Conservation (phyloP, 35 echinoderm and acorn worm species). For the Chiridota heheva region DNA sequence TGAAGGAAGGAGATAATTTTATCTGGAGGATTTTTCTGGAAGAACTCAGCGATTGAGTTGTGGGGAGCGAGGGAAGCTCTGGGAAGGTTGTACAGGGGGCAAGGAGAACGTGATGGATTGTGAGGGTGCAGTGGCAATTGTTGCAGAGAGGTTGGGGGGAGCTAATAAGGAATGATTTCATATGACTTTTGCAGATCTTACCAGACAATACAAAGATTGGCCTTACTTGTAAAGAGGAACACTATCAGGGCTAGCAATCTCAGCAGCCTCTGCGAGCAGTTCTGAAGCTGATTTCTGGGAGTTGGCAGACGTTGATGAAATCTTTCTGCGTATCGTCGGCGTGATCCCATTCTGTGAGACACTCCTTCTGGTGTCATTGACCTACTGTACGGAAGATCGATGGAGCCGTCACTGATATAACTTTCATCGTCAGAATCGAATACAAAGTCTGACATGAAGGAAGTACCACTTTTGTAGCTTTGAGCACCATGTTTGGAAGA, state of each 20-base stretch:
- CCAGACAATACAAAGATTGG: not conserved
- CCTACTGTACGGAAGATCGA: constrained; percentile 17
- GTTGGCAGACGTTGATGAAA: constrained; percentile 54
- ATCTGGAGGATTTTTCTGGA: too few species aligned
- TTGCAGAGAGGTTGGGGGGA: too few species aligned
- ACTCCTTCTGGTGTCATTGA: constrained; percentile 7
- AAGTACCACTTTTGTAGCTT: not conserved
- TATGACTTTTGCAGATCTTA: not conserved
- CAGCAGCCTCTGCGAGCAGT: constrained; percentile 82
- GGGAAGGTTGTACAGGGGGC: too few species aligned
- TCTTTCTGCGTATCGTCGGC: constrained; percentile 27
- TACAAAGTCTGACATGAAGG: constrained; percentile 24
- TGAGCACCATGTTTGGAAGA: not conserved
- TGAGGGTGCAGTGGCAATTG: too few species aligned
- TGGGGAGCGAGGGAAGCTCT: too few species aligned
- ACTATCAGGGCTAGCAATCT: constrained; percentile 79
- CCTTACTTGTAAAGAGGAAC: constrained; percentile 67
- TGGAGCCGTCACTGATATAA: constrained; percentile 33
- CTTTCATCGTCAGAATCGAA: constrained; percentile 55
- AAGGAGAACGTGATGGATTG: too few species aligned
- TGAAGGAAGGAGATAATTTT: too few species aligned
- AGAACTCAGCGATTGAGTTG: too few species aligned
- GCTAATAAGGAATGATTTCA: too few species aligned
- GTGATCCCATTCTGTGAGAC: too few species aligned
- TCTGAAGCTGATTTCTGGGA: constrained; percentile 87